Evolutionary conservation across 2,888 invertebrate species (phyloP).

Genomic region (Rhamnusium bicolor): DNA sequence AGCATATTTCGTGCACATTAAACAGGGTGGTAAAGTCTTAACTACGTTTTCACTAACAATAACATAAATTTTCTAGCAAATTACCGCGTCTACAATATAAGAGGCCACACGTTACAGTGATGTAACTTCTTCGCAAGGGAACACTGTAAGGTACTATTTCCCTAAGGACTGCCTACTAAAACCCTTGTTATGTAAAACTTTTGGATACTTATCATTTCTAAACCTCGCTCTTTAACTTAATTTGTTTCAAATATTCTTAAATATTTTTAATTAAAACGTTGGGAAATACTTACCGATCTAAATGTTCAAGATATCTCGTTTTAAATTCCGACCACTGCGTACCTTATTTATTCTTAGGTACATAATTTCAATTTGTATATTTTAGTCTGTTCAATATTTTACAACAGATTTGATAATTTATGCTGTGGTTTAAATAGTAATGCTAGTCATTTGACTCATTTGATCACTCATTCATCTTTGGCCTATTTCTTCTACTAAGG

Average conservation of each 20-base stretch:
- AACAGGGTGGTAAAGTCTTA: slow-evolving; percentile 47
- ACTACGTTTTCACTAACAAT: slow-evolving; percentile 62
- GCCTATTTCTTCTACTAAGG: too few relatives aligned
- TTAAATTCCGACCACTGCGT: too few relatives aligned
- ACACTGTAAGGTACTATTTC: slow-evolving; percentile 55
- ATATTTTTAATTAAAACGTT: neutral
- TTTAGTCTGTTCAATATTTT: too few relatives aligned
- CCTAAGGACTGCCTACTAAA: slow-evolving; percentile 57
- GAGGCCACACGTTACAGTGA: slow-evolving; percentile 55
- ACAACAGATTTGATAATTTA: too few relatives aligned
- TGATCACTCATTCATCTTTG: too few relatives aligned
- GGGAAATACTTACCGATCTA: neutral
- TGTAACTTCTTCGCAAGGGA: slow-evolving; percentile 57
- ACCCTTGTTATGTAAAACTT: slow-evolving; percentile 52
- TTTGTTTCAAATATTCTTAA: slow-evolving; percentile 8
- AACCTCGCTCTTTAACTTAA: slow-evolving; percentile 8
- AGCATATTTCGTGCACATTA: slow-evolving; percentile 23
- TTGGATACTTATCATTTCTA: slow-evolving; percentile 41
- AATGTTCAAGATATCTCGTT: neutral
- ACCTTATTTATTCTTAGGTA: too few relatives aligned
- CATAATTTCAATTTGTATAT: too few relatives aligned
- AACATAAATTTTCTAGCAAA: slow-evolving; percentile 66
- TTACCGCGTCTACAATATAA: slow-evolving; percentile 59
- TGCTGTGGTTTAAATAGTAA: too few relatives aligned
- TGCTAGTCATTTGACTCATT: too few relatives aligned